Base-by-base conservation (phyloP, 2,888 invertebrate species). In the Drosophila picticornis region DNA sequence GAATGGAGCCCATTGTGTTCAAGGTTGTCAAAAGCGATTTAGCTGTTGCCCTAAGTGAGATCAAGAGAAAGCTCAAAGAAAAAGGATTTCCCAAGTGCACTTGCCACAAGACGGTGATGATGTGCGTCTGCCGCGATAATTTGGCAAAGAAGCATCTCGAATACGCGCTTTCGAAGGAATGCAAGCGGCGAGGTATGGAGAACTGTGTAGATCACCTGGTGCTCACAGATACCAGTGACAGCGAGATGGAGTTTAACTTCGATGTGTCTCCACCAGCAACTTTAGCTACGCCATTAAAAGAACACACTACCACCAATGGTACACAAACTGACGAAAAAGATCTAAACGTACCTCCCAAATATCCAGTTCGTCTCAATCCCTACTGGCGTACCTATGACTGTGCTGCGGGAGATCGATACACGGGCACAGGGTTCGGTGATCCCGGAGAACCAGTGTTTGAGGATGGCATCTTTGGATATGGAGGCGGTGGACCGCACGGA, bases 231-330 rank as follows among this genome's bases (percentile, higher is more conserved):
- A 93, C 93, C 29, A 92, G 91, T 10, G 93, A 93, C 0, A 92
- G 90, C 10, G 95, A 96, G 59, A 95, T 95, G 32, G 96, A 96
- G 59, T 94, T 96, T 92, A 95, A 96, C 85, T 95, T 96, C 36
- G 96, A 96, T 80, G 96, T 96, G 67, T 95, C 96, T 0, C 96
- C 96, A 0, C 96, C 96, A 0, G 95, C 95, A 38, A 96, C 95
- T 0, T 94, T 95, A 59, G 95, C 95, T 36, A 95, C 95, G 1
- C 10, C 3, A 4, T 38, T 40, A 91, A 93, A 93, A 68, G 93
- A 93, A 0, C 94, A 94, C 75, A 93, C 94, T 6, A 62, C 78
- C 0, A 95, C 95, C 72, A 94, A 94, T 4, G 95, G 95, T 58
- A 95, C 95, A 0, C 96, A 96, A 83, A 96, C 95, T 72, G 88